Base-by-base conservation (phyloP, 2,888 invertebrate species). In the Phymatocera aterrima region DNA sequence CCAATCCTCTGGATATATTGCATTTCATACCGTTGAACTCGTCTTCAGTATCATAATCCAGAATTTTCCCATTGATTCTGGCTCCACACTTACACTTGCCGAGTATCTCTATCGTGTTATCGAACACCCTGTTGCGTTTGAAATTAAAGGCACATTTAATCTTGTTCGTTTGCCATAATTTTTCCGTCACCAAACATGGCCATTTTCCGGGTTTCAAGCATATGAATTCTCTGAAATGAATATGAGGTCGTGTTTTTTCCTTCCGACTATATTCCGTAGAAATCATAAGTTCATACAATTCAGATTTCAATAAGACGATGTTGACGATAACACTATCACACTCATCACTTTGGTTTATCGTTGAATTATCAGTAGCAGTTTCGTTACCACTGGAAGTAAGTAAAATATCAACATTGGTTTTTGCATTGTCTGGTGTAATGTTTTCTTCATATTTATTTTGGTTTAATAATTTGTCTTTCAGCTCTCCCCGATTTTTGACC, bases 161-260 rank as follows among this genome's bases (percentile, higher is more conserved):
- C 10, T 31, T 51, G 2, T 10, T 48, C 18, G 70, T 34, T 3
- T 31, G 31, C 70, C 48, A 70, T 8, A 70, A 31, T 15, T 70
- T 70, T 6, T 70, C 6, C 18, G 70, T 70, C 6, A 70, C 21
- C 18, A 18, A 28, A 28, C 34, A 31, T n/a, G 48, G 70, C 70
- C 48, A 48, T 21, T 48, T 70, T 8, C 48, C 70, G n/a, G 70
- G 51, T 48, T 51, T n/a, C n/a, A 48, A 12, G n/a, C 48, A 18
- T 31, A 10, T n/a, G 48, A n/a, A 70, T 51, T 70, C 70, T 24
- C 70, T 28, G n/a, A 70, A 70, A 0, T 15, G n/a, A 48, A 70
- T 46, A 6, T 70, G 70, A 10, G 70, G 48, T 34, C 70, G 48
- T 2, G 48, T 15, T 18, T 70, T 51, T 10, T 70, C 70, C 8